Evolutionary conservation across 2,888 invertebrate species (phyloP).

Genomic region (Standfussiana lucernea): DNA sequence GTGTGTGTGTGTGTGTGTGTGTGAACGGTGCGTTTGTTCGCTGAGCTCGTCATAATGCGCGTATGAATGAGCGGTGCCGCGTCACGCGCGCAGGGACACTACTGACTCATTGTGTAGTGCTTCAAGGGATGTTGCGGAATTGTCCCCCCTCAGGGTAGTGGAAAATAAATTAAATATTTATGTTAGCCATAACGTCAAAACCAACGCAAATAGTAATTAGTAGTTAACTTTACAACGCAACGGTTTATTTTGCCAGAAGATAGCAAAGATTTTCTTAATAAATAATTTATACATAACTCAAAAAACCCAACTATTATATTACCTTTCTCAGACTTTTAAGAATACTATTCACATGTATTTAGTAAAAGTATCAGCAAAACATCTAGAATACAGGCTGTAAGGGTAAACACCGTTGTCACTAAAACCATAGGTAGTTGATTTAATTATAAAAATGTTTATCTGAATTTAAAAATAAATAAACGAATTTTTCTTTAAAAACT

Average conservation of each 20-base stretch:
- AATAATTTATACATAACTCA: neutral
- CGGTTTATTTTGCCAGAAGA: neutral
- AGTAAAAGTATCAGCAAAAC: neutral
- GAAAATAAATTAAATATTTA: neutral
- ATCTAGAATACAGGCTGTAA: neutral
- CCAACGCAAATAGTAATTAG: neutral
- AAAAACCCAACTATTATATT: neutral
- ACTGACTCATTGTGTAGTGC: neutral
- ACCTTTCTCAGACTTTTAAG: neutral
- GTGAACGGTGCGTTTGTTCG: conserved; percentile 22
- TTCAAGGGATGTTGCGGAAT: neutral
- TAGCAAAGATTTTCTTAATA: neutral
- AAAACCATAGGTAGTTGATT: too few relatives aligned
- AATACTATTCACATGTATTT: neutral
- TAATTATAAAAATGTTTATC: too few relatives aligned
- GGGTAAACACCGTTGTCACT: too few relatives aligned
- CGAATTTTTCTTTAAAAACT: too few relatives aligned
- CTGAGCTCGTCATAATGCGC: conserved; percentile 29
- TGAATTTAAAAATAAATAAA: too few relatives aligned
- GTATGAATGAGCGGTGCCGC: conserved; percentile 32
- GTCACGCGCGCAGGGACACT: neutral
- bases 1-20: neutral
- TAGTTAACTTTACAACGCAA: neutral
- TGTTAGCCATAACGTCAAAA: neutral
- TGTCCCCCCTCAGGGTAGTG: neutral